Conservation (phyloP, 2,797 vertebrate genomes). For the Squalus acanthias region DNA sequence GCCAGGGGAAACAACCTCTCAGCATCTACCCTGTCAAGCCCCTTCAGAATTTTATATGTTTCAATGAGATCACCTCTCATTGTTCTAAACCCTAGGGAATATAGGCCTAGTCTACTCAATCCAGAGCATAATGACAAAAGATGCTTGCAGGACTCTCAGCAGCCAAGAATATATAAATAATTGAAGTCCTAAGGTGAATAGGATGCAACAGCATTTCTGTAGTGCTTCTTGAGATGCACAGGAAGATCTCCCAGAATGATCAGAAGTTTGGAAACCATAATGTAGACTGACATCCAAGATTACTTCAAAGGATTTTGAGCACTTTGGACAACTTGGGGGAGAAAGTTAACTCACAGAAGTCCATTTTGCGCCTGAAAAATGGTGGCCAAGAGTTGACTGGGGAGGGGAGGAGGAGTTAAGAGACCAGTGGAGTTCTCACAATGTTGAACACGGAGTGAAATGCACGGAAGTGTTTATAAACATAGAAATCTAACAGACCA, state of each 20-base stretch:
- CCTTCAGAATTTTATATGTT: too few species aligned
- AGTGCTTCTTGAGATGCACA: not conserved
- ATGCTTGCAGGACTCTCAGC: not conserved
- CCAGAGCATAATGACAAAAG: not conserved
- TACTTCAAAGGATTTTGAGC: not conserved
- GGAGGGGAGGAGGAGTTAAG: not conserved
- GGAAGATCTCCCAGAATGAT: not conserved
- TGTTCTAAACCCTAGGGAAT: too few species aligned
- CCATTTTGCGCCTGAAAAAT: not conserved
- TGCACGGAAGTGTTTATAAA: not conserved
- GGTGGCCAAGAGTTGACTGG: not conserved
- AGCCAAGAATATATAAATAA: not conserved
- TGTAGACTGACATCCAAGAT: not conserved
- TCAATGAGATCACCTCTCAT: too few species aligned
- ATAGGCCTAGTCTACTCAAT: not conserved
- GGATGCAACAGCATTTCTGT: not conserved
- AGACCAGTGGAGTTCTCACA: not conserved
- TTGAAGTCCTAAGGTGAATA: not conserved
- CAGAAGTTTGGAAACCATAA: not conserved
- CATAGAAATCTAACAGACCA: not conserved
- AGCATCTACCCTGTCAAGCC: too few species aligned
- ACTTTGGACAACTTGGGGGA: not conserved
- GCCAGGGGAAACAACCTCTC: too few species aligned
- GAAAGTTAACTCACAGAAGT: not conserved
- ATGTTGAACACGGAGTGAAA: not conserved